These are phyloP conservation scores for Melieria crassipennis DNA, from an alignment of 2,888 invertebrate genomes.

Conservation along the genomic window DNA sequence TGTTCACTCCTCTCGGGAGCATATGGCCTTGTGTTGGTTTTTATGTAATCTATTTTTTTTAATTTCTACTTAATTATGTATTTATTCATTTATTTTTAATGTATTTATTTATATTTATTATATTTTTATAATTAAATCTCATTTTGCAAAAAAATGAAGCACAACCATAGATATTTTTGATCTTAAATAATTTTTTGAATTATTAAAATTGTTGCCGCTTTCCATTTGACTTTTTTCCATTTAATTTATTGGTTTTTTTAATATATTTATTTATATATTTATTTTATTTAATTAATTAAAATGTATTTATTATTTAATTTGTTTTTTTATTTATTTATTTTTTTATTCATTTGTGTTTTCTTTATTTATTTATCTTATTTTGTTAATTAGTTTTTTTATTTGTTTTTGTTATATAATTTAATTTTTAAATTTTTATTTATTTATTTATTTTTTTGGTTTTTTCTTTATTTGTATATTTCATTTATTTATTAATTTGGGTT, in stretches of 20 bases:
- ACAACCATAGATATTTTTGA: neutral
- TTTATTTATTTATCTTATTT: slow-evolving; percentile 11
- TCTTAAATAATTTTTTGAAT: neutral
- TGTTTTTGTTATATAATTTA: no score
- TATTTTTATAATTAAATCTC: slow-evolving; percentile 15
- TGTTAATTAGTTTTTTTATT: slow-evolving; percentile 15
- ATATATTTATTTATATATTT: neutral
- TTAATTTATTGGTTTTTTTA: slow-evolving; percentile 6
- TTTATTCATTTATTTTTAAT: neutral
- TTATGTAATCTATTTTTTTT: neutral
- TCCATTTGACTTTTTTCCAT: neutral
- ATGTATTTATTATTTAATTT: slow-evolving; percentile 13
- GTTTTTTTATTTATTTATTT: slow-evolving; percentile 7
- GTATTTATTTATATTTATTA: slow-evolving; percentile 10
- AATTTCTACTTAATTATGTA: neutral
- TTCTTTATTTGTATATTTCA: neutral
- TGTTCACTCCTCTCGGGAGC: neutral
- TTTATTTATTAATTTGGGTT: neutral
- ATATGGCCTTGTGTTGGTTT: no score
- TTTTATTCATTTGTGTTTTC: slow-evolving; percentile 6
- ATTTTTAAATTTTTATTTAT: neutral
- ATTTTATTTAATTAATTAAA: neutral
- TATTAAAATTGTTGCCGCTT: neutral
- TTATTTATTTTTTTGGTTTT: neutral
- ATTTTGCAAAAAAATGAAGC: neutral